phyloP scores from a whole-genome alignment of 1,140 invertebrate genomes.

The Tetranychus urticae region DNA sequence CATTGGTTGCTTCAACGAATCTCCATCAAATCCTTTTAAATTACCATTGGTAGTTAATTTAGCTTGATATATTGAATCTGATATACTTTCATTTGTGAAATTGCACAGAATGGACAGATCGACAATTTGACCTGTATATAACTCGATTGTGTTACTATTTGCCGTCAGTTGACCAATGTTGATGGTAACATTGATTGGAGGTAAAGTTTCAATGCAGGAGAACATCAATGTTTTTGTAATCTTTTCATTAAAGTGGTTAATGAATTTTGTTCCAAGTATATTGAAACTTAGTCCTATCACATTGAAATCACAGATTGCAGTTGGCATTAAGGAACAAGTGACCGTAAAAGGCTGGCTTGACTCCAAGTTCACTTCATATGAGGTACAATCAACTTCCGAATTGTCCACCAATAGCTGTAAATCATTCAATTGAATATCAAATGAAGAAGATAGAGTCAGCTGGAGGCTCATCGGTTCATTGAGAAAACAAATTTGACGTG shows the following conservation, averaged over 20 bases:
- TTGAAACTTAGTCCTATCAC: conserved; percentile 2
- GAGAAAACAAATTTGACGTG: conserved; percentile 4
- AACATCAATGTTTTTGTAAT: conserved; percentile 18
- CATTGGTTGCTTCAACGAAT: neutral
- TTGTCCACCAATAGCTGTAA: neutral
- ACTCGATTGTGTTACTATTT: neutral
- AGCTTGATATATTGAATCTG: neutral
- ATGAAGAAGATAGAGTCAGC: neutral
- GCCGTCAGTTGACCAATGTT: neutral
- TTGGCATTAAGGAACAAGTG: conserved; percentile 5
- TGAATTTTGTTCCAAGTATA: neutral
- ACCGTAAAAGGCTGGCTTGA: neutral
- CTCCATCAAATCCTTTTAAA: neutral
- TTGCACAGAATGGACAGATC: neutral
- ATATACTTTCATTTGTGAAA: neutral
- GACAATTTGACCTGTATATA: neutral
- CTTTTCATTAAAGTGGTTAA: conserved; percentile 4
- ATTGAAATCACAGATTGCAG: conserved; percentile 4
- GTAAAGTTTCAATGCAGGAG: neutral
- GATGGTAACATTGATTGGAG: conserved; percentile 10
- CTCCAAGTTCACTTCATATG: neutral
- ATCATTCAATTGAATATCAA: neutral
- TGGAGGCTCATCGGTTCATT: neutral
- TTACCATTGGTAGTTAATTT: neutral
- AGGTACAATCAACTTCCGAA: neutral